phyloP scores from a whole-genome alignment of 2,797 vertebrate species.

The Myiotriccus ornatus region DNA sequence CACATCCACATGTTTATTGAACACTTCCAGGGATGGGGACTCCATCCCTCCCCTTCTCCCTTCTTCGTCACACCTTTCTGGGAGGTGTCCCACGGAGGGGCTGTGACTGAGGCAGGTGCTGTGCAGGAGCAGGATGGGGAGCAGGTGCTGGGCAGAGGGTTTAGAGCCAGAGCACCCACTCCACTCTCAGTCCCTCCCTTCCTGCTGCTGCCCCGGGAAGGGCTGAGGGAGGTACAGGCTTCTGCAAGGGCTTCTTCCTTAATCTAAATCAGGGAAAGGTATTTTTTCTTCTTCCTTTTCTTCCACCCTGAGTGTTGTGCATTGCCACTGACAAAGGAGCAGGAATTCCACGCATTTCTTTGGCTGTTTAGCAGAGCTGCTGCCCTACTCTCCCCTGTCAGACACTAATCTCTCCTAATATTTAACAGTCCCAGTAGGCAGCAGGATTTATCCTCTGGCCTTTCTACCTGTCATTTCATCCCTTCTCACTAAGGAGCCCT shows the following conservation, averaged over 20 bases:
- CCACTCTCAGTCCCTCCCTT: not conserved
- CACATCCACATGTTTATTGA: not conserved
- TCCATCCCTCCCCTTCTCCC: not conserved
- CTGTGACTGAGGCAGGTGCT: not conserved
- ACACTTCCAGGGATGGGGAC: not conserved
- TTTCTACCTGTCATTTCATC: conserved; percentile 76
- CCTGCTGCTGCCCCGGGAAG: not conserved
- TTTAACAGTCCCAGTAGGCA: conserved; percentile 74
- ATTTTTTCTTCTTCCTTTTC: conserved; percentile 24
- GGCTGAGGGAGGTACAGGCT: not conserved
- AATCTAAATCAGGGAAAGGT: conserved; percentile 42
- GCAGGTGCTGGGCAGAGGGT: not conserved
- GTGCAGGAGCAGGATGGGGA: not conserved
- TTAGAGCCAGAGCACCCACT: not conserved
- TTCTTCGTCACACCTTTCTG: not conserved
- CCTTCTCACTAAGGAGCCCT: conserved; percentile 71
- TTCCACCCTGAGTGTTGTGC: conserved; percentile 25
- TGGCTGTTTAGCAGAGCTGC: conserved; percentile 65
- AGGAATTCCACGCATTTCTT: conserved; percentile 69
- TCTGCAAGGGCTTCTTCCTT: not conserved
- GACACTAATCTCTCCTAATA: conserved; percentile 74
- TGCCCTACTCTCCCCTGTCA: conserved; percentile 72
- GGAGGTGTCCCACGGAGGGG: rapidly evolving
- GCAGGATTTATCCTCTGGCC: conserved; percentile 70
- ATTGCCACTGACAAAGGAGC: conserved; percentile 62